Conservation (phyloP, 2,797 vertebrate species). For the Otus scops region DNA sequence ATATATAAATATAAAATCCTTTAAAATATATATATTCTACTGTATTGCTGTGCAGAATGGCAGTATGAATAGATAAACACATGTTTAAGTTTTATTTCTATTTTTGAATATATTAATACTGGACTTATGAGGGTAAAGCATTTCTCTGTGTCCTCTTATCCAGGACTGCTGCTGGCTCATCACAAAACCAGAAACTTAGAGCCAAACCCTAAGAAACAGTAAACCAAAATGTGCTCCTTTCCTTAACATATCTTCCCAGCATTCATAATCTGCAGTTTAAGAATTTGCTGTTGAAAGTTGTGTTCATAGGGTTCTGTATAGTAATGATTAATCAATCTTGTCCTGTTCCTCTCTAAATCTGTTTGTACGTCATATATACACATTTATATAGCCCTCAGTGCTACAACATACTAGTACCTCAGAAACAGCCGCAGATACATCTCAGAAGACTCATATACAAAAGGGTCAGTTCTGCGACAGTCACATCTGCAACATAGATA, state of each 20-base stretch:
- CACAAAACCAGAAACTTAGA: background rate
- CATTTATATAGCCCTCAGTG: background rate
- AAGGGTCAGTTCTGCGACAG: background rate
- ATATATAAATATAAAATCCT: background rate
- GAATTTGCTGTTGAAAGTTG: background rate
- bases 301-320: background rate
- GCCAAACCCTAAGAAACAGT: background rate
- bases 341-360: background rate
- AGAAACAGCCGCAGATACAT: background rate
- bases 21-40: background rate
- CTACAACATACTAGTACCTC: background rate
- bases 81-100: background rate
- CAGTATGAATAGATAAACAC: background rate
- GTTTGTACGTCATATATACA: background rate
- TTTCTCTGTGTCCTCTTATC: background rate
- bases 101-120: background rate
- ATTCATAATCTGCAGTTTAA: background rate
- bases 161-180: background rate
- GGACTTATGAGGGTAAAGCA: background rate
- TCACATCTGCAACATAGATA: background rate
- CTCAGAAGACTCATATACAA: background rate
- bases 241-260: background rate
- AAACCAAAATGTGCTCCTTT: background rate
- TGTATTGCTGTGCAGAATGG: background rate
- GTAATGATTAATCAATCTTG: background rate